Evolutionary conservation across 2,797 vertebrate species (phyloP).

Genomic region (Peromyscus attwateri): DNA sequence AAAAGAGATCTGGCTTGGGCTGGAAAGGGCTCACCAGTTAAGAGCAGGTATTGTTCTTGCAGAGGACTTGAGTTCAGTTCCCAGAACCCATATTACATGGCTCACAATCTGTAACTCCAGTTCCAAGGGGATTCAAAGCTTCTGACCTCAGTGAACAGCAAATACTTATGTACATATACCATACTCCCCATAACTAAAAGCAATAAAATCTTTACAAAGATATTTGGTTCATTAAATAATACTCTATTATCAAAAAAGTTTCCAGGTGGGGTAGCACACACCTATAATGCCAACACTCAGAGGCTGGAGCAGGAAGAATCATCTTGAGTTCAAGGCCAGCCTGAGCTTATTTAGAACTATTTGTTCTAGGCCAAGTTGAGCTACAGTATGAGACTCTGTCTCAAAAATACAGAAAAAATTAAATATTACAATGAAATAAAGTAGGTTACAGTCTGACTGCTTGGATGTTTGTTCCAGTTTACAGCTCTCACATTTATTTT

Average conservation of each 20-base stretch:
- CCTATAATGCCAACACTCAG: not conserved
- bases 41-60: not conserved
- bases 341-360: no score
- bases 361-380: not conserved
- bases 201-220: not conserved
- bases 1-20: not conserved
- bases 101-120: not conserved
- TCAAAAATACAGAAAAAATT: not conserved
- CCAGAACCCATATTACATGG: not conserved
- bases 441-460: not conserved
- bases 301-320: not conserved
- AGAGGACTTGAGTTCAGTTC: not conserved
- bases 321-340: not conserved
- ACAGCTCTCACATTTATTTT: conserved; percentile 28
- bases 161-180: not conserved
- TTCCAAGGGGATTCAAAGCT: not conserved
- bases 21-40: not conserved
- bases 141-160: not conserved
- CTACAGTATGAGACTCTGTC: not conserved
- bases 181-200: not conserved
- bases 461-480: conserved; percentile 23
- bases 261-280: not conserved
- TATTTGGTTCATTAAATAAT: not conserved
- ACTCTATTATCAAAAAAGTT: not conserved
- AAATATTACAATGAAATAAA: conserved; percentile 64